Conservation (phyloP, 92 coral and sea anemone genomes). For the Palythoa grandiflora region DNA sequence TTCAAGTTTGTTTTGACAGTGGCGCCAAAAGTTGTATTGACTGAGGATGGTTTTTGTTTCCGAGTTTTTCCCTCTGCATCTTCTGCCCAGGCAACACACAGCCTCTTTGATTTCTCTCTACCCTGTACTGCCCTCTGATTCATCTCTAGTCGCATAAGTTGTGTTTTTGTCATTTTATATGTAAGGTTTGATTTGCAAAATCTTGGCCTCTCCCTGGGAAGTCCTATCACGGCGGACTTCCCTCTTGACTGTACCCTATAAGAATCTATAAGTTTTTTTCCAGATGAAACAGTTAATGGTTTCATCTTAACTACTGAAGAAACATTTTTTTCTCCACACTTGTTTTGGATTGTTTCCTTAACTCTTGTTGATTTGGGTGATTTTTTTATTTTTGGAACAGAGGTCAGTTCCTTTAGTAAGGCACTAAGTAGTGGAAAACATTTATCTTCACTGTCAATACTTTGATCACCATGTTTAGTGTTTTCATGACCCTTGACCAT, state of each 20-base stretch:
- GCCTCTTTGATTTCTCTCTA: slow-evolving; percentile 38
- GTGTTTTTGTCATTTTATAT: slow-evolving; percentile 91
- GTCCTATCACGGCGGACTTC: slow-evolving; percentile 51
- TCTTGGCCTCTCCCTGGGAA: slow-evolving; percentile 70
- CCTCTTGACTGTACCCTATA: neutral
- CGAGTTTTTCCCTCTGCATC: slow-evolving; percentile 31
- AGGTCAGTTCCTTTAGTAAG: slow-evolving; percentile 77
- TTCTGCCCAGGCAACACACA: slow-evolving; percentile 38
- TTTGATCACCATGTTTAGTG: neutral
- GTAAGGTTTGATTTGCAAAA: slow-evolving; percentile 81
- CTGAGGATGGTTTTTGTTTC: slow-evolving; percentile 21
- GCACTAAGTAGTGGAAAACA: slow-evolving; percentile 88
- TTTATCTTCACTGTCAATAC: neutral
- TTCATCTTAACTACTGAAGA: neutral
- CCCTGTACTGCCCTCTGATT: slow-evolving; percentile 61
- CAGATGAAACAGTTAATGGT: neutral
- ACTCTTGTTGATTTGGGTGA: neutral
- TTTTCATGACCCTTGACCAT: neutral
- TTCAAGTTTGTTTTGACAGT: neutral
- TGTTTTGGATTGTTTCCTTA: neutral
- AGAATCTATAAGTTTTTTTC: neutral
- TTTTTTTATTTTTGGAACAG: slow-evolving; percentile 32
- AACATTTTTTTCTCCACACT: neutral
- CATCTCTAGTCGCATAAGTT: slow-evolving; percentile 82
- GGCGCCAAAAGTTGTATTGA: neutral